Base-by-base conservation (phyloP, 2,888 invertebrate genomes). In the Torymus texanus region DNA sequence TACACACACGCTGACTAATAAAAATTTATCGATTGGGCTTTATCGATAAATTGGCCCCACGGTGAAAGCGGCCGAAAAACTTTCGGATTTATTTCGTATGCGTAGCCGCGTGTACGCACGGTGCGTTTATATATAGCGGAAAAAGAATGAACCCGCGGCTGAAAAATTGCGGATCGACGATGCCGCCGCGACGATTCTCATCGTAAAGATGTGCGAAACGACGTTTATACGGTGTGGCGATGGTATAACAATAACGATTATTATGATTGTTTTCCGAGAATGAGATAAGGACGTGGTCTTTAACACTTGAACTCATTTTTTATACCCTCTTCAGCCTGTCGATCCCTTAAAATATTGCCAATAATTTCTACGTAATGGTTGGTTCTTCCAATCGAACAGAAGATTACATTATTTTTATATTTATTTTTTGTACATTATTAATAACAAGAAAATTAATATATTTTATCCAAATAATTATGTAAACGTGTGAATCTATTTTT, bases 71-170 rank as follows among this genome's bases (percentile, higher is more conserved):
- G 41, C n/a, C 71, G 67, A 76, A 67, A 73, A 76, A 76, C 72
- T 72, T 80, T 67, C 56, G 71, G 74, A 79, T 79, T 79, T 79
- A 79, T 72, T 71, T 66, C 67, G 56, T 21, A 66, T 61, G 59
- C 14, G 29, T 29, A 3, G 29, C 29, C 2, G 29, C 29, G 16
- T 41, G 61, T 51, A 59, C 16, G 67, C 16, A 67, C 66, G 53
- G 29, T 58, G 16, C 63, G 24, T 21, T 21, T 21, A 21, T 21
- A 21, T 21, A 21, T 21, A 1, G 21, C 21, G 3, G 53, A 56
- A 24, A 51, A 21, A 29, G 62, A 58, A 41, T 56, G 58, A 29
- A 41, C n/a, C 55, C 68, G 12, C 68, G 12, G 41, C 21, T 41
- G 16, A 58, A 58, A 58, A 58, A 58, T 18, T 11, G 58, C 51